Evolutionary conservation across 2,797 vertebrate species (phyloP).

Genomic region (Enteromius viviparus): DNA sequence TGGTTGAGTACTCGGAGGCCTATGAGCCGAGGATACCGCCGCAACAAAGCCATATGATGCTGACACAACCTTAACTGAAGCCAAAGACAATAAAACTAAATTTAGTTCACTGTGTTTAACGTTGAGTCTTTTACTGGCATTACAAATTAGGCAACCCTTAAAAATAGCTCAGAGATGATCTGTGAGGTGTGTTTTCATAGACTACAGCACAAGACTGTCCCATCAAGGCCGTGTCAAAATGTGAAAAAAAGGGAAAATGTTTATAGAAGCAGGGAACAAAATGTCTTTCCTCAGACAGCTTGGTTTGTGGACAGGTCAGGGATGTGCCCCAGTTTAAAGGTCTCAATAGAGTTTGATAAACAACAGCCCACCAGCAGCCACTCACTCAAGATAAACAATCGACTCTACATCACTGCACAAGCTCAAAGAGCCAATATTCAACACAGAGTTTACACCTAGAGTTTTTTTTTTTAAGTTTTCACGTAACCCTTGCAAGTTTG

Average conservation of each 20-base stretch:
- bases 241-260: constrained; percentile 56
- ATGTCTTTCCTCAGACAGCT: constrained; percentile 66
- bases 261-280: constrained; percentile 70
- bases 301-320: constrained; percentile 69
- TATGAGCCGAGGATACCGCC: constrained; percentile 49
- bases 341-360: constrained; percentile 33
- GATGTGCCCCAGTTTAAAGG: constrained; percentile 55
- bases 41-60: constrained; percentile 68
- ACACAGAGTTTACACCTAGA: too few species aligned
- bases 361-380: not conserved
- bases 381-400: not conserved
- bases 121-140: too few species aligned
- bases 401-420: not conserved
- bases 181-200: constrained; percentile 20
- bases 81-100: constrained; percentile 5
- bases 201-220: not conserved
- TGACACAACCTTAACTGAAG: constrained; percentile 72
- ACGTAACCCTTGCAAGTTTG: not conserved
- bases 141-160: not conserved
- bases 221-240: constrained; percentile 68
- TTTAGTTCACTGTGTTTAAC: not conserved
- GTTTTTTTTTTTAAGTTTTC: too few species aligned
- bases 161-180: constrained; percentile 6
- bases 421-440: not conserved
- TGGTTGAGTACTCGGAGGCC: constrained; percentile 46